phyloP scores from a whole-genome alignment of 2,797 vertebrate species.

The Typhlichthys subterraneus region DNA sequence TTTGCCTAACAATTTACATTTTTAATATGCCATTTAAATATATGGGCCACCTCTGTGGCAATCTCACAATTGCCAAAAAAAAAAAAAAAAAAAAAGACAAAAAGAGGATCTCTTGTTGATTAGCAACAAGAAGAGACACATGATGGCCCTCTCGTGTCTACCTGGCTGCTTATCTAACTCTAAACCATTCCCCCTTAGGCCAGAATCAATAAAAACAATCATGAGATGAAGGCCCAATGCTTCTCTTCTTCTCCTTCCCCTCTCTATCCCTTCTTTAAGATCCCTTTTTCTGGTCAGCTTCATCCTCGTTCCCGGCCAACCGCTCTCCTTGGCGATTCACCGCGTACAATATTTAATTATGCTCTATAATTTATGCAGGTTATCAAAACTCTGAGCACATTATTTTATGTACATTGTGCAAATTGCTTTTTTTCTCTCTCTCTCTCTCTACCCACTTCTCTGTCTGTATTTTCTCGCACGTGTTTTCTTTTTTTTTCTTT shows the following conservation, averaged over 20 bases:
- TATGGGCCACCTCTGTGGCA: slow-evolving; percentile 78
- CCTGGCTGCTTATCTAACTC: slow-evolving; percentile 70
- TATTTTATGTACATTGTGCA: slow-evolving; percentile 88
- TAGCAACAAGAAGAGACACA: not conserved
- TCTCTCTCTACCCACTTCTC: slow-evolving; percentile 43
- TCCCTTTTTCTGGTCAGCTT: slow-evolving; percentile 32
- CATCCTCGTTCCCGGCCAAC: slow-evolving; percentile 54
- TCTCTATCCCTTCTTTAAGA: slow-evolving; percentile 38
- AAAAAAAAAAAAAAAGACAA: slow-evolving; percentile 32
- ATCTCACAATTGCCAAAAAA: slow-evolving; percentile 71
- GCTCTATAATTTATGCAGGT: slow-evolving; percentile 86
- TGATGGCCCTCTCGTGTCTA: slow-evolving; percentile 42
- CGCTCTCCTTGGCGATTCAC: slow-evolving; percentile 78
- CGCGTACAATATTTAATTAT: slow-evolving; percentile 84
- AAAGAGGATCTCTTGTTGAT: not conserved
- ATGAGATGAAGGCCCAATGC: slow-evolving; percentile 62
- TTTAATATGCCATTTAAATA: slow-evolving; percentile 84
- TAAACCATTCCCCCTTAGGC: slow-evolving; percentile 81
- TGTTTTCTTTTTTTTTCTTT: slow-evolving; percentile 48
- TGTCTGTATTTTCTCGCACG: slow-evolving; percentile 19
- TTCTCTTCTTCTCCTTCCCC: slow-evolving; percentile 26
- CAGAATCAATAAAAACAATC: slow-evolving; percentile 86
- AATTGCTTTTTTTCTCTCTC: slow-evolving; percentile 74
- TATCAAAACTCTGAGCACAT: slow-evolving; percentile 85
- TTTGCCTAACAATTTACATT: slow-evolving; percentile 80